A percentile compares a stretch with the other conserved stretches of the same genome.
phyloP scores from a whole-genome alignment of 1,140 invertebrate species.

The Proctacanthus coquilletti region DNA sequence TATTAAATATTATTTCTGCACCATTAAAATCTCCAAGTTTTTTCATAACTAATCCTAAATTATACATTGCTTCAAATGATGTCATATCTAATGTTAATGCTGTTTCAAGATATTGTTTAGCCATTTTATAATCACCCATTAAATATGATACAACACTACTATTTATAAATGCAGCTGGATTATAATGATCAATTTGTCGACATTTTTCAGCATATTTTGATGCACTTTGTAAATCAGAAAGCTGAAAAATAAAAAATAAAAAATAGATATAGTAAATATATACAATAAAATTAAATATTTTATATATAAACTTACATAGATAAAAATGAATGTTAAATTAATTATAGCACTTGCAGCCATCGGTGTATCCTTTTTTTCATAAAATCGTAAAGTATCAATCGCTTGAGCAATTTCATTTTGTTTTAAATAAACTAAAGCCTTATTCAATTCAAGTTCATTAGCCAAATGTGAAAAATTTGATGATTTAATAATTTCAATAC shows the following conservation, averaged over 20 bases:
- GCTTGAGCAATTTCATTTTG: conserved; percentile 69
- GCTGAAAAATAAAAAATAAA: conserved; percentile 33
- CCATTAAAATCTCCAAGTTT: conserved; percentile 54
- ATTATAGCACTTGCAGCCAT: conserved; percentile 73
- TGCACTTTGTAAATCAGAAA: conserved; percentile 72
- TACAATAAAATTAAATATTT: too few relatives aligned
- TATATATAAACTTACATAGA: conserved; percentile 48
- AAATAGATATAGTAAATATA: background rate
- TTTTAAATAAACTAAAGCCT: conserved; percentile 77
- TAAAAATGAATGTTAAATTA: conserved; percentile 84
- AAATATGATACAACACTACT: conserved; percentile 69
- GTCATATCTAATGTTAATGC: conserved; percentile 69
- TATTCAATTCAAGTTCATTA: conserved; percentile 85
- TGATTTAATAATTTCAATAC: conserved; percentile 65
- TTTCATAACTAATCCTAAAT: conserved; percentile 66
- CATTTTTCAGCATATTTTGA: conserved; percentile 65
- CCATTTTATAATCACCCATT: conserved; percentile 56
- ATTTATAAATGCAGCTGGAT: conserved; percentile 75
- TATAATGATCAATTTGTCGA: conserved; percentile 61
- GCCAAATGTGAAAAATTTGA: conserved; percentile 58
- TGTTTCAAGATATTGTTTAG: conserved; percentile 57
- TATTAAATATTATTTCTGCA: conserved; percentile 50
- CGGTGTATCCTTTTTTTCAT: conserved; percentile 75
- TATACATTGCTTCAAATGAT: conserved; percentile 84
- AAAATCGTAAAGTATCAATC: conserved; percentile 74